These are phyloP conservation scores for Schrankia costaestrigalis DNA, from an alignment of 2,888 invertebrate species.

Conservation along the genomic window DNA sequence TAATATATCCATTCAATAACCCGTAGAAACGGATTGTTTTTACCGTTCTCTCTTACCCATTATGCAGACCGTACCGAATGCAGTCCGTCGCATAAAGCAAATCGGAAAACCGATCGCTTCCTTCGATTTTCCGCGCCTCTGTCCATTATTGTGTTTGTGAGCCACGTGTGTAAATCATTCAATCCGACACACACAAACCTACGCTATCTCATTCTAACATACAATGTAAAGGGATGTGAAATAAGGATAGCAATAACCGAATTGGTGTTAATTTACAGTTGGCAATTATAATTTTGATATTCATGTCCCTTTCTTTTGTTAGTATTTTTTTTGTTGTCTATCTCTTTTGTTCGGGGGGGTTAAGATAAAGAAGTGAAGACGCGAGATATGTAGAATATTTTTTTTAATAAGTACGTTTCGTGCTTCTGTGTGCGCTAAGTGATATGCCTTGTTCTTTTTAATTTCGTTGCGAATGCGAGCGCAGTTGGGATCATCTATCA, in stretches of 20 bases:
- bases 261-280: slow-evolving; percentile 80
- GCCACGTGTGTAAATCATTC: slow-evolving; percentile 74
- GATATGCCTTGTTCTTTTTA: slow-evolving; percentile 81
- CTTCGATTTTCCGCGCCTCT: slow-evolving; percentile 72
- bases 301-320: slow-evolving; percentile 65
- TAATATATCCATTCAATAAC: slow-evolving; percentile 35
- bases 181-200: slow-evolving; percentile 55
- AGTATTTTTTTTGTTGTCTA: slow-evolving; percentile 64
- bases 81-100: slow-evolving; percentile 50
- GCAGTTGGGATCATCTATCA: slow-evolving; percentile 73
- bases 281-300: slow-evolving; percentile 80
- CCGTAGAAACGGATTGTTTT: slow-evolving; percentile 36
- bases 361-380: slow-evolving; percentile 71
- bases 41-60: slow-evolving; percentile 40
- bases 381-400: slow-evolving; percentile 79
- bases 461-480: slow-evolving; percentile 73
- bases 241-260: slow-evolving; percentile 53
- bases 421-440: slow-evolving; percentile 79
- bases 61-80: slow-evolving; percentile 48
- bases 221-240: slow-evolving; percentile 25
- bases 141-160: slow-evolving; percentile 74
- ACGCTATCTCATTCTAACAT: slow-evolving; percentile 45
- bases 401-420: slow-evolving; percentile 76
- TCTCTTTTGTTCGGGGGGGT: slow-evolving; percentile 61
- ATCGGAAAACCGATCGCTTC: slow-evolving; percentile 66